A percentile compares a stretch with the other conserved stretches of the same genome.
phyloP scores from a whole-genome alignment of 1,140 invertebrate genomes.

The Eubasilissa regina region DNA sequence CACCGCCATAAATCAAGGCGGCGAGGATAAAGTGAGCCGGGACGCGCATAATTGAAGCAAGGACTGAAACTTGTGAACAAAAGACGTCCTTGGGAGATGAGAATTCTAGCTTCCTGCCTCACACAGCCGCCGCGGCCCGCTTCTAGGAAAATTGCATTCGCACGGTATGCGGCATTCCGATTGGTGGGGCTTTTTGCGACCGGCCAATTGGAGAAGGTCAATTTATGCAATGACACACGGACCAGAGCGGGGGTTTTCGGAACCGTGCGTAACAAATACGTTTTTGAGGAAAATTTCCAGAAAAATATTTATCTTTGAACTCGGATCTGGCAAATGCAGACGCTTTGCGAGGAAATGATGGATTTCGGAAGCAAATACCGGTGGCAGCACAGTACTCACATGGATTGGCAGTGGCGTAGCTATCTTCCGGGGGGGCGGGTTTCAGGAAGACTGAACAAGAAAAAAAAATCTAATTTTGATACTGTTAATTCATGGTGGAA shows the following conservation, averaged over 20 bases:
- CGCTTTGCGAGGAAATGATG: too few relatives aligned
- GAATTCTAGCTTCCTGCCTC: constrained; percentile 46
- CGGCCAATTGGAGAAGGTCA: constrained; percentile 31
- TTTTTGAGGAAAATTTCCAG: background rate
- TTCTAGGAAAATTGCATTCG: constrained; percentile 47
- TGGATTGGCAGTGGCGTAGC: too few relatives aligned
- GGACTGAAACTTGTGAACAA: constrained; percentile 39
- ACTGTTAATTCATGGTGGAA: too few relatives aligned
- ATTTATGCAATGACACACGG: constrained; percentile 49
- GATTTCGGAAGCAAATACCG: too few relatives aligned
- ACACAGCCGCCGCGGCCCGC: constrained; percentile 1
- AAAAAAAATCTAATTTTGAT: too few relatives aligned
- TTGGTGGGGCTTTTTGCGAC: constrained; percentile 33
- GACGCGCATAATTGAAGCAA: constrained; percentile 45
- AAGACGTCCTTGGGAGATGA: constrained; percentile 40
- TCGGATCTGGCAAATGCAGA: too few relatives aligned
- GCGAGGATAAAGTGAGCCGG: constrained; percentile 27
- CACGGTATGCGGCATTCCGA: constrained; percentile 19
- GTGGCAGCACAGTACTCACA: too few relatives aligned
- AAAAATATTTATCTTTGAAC: too few relatives aligned
- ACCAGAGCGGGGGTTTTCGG: background rate
- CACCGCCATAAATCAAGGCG: constrained; percentile 44
- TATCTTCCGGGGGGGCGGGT: too few relatives aligned
- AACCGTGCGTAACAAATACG: background rate
- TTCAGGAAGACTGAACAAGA: too few relatives aligned